These are phyloP conservation scores for Cyprichromis sp. DNA, from an alignment of 2,113 vertebrate species.

Conservation along the genomic window DNA sequence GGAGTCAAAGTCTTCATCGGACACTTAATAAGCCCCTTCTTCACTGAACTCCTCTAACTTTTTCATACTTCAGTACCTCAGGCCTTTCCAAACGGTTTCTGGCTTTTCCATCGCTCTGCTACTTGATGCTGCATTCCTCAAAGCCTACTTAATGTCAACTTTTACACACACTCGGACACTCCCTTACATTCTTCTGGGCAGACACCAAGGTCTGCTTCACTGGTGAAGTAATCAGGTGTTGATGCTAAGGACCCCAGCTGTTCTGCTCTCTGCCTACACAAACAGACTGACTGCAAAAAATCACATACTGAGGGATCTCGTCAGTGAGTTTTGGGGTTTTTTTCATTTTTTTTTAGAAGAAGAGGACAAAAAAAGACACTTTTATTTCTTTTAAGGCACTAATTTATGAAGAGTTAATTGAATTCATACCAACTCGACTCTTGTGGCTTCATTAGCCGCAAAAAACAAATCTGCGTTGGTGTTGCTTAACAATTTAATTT, in stretches of 20 bases:
- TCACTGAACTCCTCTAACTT: neutral
- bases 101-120: conserved; percentile 23
- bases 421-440: neutral
- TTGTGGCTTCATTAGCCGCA: neutral
- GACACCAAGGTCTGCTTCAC: conserved; percentile 23
- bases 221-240: conserved; percentile 53
- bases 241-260: conserved; percentile 37
- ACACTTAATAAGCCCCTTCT: neutral
- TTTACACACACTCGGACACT: conserved; percentile 44
- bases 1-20: neutral
- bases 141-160: conserved; percentile 40
- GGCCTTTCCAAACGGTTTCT: neutral
- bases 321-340: neutral
- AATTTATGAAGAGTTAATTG: neutral
- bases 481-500: neutral
- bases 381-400: neutral
- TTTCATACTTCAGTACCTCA: neutral
- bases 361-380: neutral
- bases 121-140: conserved; percentile 38
- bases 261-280: neutral
- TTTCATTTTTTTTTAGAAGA: neutral
- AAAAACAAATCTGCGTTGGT: neutral
- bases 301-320: neutral
- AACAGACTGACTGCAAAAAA: neutral
- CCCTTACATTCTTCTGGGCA: conserved; percentile 49